phyloP scores from a whole-genome alignment of 2,797 vertebrate species.

The Anniella stebbinsi region DNA sequence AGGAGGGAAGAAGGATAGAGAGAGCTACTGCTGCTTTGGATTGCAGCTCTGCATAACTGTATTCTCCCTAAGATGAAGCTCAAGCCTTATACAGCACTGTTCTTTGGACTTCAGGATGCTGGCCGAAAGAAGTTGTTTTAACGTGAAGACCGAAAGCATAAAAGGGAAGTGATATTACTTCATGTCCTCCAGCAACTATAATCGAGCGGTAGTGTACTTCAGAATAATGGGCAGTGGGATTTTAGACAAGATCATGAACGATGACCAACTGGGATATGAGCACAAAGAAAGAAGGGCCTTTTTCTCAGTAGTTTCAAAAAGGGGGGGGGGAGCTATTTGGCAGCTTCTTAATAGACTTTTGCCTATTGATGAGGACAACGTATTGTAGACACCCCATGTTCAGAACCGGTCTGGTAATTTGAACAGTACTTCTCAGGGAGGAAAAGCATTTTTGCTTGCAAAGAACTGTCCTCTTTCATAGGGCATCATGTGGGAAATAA shows the following conservation, averaged over 20 bases:
- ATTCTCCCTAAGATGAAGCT: background rate
- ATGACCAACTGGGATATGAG: background rate
- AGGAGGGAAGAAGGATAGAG: background rate
- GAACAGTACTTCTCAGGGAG: slow-evolving; percentile 23
- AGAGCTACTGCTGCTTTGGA: background rate
- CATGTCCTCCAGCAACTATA: background rate
- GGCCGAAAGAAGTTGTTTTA: background rate
- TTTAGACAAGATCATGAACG: background rate
- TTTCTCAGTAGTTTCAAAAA: too few relatives aligned
- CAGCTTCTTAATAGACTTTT: too few relatives aligned
- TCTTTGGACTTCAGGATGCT: background rate
- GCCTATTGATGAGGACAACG: slow-evolving; percentile 2
- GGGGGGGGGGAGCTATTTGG: too few relatives aligned
- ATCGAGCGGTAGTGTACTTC: background rate
- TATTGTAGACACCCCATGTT: slow-evolving; percentile 28
- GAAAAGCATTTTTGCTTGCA: slow-evolving; percentile 35
- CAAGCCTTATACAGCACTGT: background rate
- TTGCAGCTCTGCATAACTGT: background rate
- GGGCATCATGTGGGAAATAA: background rate
- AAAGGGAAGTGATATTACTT: background rate
- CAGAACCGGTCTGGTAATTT: slow-evolving; percentile 32
- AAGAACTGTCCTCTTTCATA: slow-evolving; percentile 38
- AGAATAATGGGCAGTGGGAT: background rate
- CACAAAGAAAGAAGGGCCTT: background rate
- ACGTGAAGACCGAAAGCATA: background rate